Percentiles rank a stretch among this genome's conserved stretches.
Conservation (phyloP, 2,797 vertebrate genomes). For the Hypotaenidia philippensis region DNA sequence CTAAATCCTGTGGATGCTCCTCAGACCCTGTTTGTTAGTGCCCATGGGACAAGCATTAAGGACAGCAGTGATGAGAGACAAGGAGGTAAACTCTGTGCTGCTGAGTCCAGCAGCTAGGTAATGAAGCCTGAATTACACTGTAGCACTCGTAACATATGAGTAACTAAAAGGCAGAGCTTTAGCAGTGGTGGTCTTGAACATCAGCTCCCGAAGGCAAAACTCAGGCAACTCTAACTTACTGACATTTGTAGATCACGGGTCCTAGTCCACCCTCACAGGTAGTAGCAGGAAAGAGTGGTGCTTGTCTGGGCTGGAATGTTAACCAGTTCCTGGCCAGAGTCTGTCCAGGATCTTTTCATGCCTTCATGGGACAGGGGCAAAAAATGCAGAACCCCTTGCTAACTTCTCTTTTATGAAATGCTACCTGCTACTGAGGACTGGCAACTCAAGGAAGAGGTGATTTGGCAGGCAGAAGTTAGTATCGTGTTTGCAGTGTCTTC, state of each 20-base stretch:
- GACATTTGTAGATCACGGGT: neutral
- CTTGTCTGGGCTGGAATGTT: neutral
- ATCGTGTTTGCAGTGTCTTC: fast-evolving
- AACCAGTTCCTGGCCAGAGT: neutral
- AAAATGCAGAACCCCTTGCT: neutral
- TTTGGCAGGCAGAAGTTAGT: neutral
- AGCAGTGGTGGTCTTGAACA: neutral
- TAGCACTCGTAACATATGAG: neutral
- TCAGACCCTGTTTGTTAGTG: neutral
- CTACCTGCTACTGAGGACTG: neutral
- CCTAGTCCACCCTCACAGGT: neutral
- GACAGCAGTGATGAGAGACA: neutral
- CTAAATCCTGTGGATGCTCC: neutral
- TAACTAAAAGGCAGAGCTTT: neutral
- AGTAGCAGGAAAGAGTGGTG: neutral
- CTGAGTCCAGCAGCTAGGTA: neutral
- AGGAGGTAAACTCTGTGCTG: neutral
- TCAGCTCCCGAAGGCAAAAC: neutral
- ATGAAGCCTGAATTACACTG: neutral
- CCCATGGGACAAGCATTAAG: neutral
- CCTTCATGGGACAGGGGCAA: neutral
- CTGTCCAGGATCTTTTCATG: neutral
- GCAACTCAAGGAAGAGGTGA: neutral
- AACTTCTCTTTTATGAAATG: neutral
- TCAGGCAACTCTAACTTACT: neutral